Base-by-base conservation (phyloP, 2,797 vertebrate species). In the Pachyuromys duprasi region DNA sequence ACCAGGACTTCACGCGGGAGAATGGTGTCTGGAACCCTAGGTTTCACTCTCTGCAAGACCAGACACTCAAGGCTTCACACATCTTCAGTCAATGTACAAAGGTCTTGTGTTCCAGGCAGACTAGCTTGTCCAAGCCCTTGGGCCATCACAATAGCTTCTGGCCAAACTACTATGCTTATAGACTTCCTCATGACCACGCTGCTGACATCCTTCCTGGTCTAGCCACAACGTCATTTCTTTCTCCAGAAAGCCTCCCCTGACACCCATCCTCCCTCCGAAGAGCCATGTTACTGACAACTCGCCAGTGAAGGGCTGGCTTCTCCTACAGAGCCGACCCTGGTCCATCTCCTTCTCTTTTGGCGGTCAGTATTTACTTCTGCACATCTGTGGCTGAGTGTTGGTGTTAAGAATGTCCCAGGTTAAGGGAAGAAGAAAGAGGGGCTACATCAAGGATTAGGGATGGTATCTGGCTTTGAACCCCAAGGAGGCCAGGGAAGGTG, bases 221-320 rank as follows among this genome's bases (percentile, higher is more conserved):
- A 57, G 36, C 60, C 26, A 11, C 24, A 84, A 8, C 39, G 26
- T n/a, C 63, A 36, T 6, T 24, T 80, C 70, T 90, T 92, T 74
- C 69, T 90, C 84, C n/a, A 91, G 67, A 62, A 76, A 70, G 67
- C 18, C n/a, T 88, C 78, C 72, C 24, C 75, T 63, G 31, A 75
- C 5, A 53, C 72, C n/a, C 0, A 1, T 24, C 3, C 28, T 78
- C 39, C 57, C 79, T 86, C 22, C 0, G 24, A 49, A 45, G 2
- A 42, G 89, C 28, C 31, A 70, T 2, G 62, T 8, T 39, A 3
- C 57, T 15, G 11, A 75, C 84, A 78, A 49, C 49, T 70, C 14
- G 76, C 28, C 24, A 60, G 63, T 4, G 39, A 67, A 20, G 12
- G 13, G 4, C 20, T 24, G 28, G 79, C 31, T 74, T 42, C 31